Conservation (phyloP, 2,888 invertebrate species). For the Perizoma flavofasciatum region DNA sequence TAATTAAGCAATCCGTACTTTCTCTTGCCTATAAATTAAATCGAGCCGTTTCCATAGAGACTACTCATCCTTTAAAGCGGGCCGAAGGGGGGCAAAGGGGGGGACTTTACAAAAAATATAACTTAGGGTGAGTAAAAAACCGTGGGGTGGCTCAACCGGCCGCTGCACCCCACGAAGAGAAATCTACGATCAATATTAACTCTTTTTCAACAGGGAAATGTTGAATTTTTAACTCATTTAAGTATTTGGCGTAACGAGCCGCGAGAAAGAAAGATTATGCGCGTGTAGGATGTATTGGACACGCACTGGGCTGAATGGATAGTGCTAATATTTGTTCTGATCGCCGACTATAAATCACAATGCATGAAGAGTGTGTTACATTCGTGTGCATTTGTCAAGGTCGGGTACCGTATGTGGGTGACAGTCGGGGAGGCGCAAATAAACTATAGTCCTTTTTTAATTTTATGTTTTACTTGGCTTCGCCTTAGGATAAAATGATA, state of each 20-base stretch:
- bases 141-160: slow-evolving; percentile 85
- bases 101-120: slow-evolving; percentile 83
- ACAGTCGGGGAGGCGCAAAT: slow-evolving; percentile 37
- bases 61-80: slow-evolving; percentile 85
- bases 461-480: slow-evolving; percentile 5
- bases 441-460: too few relatives aligned
- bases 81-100: slow-evolving; percentile 66
- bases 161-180: slow-evolving; percentile 83
- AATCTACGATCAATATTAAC: slow-evolving; percentile 85
- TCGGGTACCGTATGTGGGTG: slow-evolving; percentile 65
- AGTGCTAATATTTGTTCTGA: slow-evolving; percentile 53
- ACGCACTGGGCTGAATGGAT: slow-evolving; percentile 39
- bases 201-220: slow-evolving; percentile 80
- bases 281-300: slow-evolving; percentile 51
- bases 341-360: slow-evolving; percentile 60
- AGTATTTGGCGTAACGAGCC: slow-evolving; percentile 51
- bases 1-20: slow-evolving; percentile 84
- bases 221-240: slow-evolving; percentile 80
- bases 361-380: slow-evolving; percentile 39
- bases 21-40: slow-evolving; percentile 83
- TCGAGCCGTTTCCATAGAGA: slow-evolving; percentile 84
- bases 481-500: not conserved
- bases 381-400: slow-evolving; percentile 71
- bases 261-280: slow-evolving; percentile 45
- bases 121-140: slow-evolving; percentile 85